Evolutionary conservation across 2,888 invertebrate genomes (phyloP).

Genomic region (Athalia rosae): DNA sequence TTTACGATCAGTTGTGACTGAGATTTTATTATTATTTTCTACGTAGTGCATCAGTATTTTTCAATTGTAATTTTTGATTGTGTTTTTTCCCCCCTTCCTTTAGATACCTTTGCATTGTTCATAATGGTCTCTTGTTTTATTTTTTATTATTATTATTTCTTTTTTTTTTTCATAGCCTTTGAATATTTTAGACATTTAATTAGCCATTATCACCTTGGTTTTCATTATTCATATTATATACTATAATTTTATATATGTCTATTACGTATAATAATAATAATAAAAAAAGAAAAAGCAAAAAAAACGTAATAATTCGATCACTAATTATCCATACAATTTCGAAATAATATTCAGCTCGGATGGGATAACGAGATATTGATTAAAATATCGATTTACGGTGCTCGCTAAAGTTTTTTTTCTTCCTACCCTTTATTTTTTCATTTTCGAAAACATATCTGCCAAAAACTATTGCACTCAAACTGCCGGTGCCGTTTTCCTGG

Average conservation of each 20-base stretch:
- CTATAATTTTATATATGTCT: conserved; percentile 46
- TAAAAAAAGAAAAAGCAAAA: conserved; percentile 31
- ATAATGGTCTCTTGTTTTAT: conserved; percentile 40
- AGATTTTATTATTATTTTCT: conserved; percentile 47
- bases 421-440: too few relatives aligned
- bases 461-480: too few relatives aligned
- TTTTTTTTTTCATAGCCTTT: not conserved
- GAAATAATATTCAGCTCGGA: too few relatives aligned
- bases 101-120: conserved; percentile 41
- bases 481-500: too few relatives aligned
- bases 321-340: not conserved
- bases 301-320: not conserved
- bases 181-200: not conserved
- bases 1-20: too few relatives aligned
- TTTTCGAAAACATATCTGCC: too few relatives aligned
- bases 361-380: too few relatives aligned
- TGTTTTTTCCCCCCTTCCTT: conserved; percentile 12
- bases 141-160: conserved; percentile 36
- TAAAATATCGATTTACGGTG: too few relatives aligned
- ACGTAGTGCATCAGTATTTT: conserved; percentile 22
- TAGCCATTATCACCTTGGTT: conserved; percentile 14
- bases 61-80: conserved; percentile 13
- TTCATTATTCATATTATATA: conserved; percentile 11
- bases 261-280: conserved; percentile 45
- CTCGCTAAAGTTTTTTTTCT: too few relatives aligned